Percentiles rank a stretch among this genome's conserved stretches.
These are phyloP conservation scores for Acanthacorydalis orientalis DNA, from an alignment of 2,888 invertebrate species.

Conservation along the genomic window DNA sequence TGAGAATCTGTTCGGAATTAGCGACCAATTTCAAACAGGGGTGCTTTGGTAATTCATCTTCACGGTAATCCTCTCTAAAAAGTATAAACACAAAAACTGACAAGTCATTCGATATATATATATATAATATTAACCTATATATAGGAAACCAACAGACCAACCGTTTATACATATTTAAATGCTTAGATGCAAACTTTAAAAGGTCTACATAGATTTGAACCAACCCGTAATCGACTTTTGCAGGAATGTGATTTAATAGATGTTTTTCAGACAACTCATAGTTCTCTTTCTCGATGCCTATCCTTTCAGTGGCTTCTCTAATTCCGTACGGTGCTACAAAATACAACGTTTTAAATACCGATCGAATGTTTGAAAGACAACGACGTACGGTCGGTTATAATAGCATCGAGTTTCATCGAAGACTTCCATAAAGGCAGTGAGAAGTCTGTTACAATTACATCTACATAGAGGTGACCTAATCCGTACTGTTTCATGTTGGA, in stretches of 20 bases:
- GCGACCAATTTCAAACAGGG: conserved; percentile 57
- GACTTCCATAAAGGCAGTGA: conserved; percentile 65
- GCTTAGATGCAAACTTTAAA: conserved; percentile 61
- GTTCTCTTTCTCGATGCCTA: conserved; percentile 47
- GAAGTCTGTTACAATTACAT: conserved; percentile 84
- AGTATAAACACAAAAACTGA: conserved; percentile 6
- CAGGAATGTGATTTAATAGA: conserved; percentile 55
- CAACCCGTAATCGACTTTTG: conserved; percentile 73
- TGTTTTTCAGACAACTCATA: conserved; percentile 48
- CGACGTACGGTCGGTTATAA: conserved; percentile 86
- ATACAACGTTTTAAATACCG: background rate
- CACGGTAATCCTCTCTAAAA: conserved; percentile 52
- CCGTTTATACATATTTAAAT: conserved; percentile 58
- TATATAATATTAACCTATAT: conserved; percentile 40
- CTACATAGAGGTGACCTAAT: conserved; percentile 56
- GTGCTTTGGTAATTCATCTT: conserved; percentile 61
- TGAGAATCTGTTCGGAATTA: conserved; percentile 82
- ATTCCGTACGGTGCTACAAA: conserved; percentile 89
- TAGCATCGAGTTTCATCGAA: conserved; percentile 64
- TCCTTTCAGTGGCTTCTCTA: conserved; percentile 77
- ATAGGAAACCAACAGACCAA: conserved; percentile 95
- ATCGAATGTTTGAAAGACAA: conserved; percentile 3
- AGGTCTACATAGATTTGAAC: conserved; percentile 72
- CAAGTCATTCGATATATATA: background rate
- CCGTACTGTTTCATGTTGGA: conserved; percentile 84